Percentiles rank a stretch among this genome's conserved stretches.
Evolutionary conservation across 2,888 invertebrate genomes (phyloP).

Genomic region (Eupithecia inturbata): DNA sequence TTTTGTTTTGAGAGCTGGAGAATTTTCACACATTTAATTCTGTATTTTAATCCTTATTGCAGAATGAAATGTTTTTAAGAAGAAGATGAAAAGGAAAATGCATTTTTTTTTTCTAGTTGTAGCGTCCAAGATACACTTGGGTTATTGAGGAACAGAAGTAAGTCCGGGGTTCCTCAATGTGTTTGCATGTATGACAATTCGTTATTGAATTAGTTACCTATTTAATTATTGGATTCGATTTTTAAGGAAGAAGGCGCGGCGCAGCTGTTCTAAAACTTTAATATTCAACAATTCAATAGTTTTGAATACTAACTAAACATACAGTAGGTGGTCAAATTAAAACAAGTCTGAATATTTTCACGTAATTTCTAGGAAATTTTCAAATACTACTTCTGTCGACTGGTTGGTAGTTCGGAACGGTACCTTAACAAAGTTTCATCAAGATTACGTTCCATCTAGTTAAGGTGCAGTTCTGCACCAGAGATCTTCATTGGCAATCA

Average conservation of each 20-base stretch:
- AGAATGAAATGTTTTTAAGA: neutral
- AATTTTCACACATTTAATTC: no score
- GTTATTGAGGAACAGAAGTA: no score
- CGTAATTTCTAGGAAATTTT: conserved; percentile 15
- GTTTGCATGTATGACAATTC: no score
- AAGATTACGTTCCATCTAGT: conserved; percentile 30
- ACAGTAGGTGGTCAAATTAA: neutral
- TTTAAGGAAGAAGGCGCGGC: no score
- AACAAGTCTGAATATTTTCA: conserved; percentile 10
- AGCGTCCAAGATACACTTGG: neutral
- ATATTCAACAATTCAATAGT: no score
- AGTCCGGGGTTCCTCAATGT: no score
- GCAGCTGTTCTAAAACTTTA: neutral
- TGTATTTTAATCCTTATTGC: neutral
- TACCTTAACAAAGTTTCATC: conserved; percentile 37
- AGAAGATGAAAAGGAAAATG: no score
- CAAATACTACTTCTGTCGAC: conserved; percentile 22
- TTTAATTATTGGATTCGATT: no score
- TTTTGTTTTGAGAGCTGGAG: neutral
- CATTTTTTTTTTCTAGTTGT: no score
- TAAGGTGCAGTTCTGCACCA: conserved; percentile 41
- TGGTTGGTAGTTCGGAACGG: conserved; percentile 26
- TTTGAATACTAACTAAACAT: neutral
- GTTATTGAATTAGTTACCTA: no score
- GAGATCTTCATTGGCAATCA: neutral